Evolutionary conservation across 2,888 invertebrate genomes (phyloP), one percentile per base, ranked within the genome.

Genomic region (Enoplolaimus lenunculus): DNA sequence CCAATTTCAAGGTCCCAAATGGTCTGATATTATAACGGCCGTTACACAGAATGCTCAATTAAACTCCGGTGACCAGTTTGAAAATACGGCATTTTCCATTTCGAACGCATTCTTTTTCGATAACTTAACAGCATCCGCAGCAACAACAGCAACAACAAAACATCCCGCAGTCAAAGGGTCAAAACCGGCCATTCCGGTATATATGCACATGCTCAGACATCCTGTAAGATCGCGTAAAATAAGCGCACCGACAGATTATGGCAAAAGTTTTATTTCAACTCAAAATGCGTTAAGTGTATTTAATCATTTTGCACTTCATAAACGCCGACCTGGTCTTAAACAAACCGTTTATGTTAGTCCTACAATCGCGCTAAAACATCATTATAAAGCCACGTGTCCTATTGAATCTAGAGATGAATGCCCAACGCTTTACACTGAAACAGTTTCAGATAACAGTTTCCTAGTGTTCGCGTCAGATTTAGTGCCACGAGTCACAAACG

Each of bases 81-180:
- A 64, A 65, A 7, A 69, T 28, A 73, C 74, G 3, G 76, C 77
- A 2, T 72, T 80, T 31, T 76, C 77, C 82, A 90, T 91, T 1
- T 85, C 91, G 74, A 93, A 93, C 82, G 89, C 93, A 13, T 94
- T 93, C 84, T 93, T 91, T 82, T 86, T 94, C 78, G 92, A 93
- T 80, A 89, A 90, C 81, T 86, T 90, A 76, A 86, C 88, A 75
- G 68, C 64, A 28, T 72, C 70, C 45, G 70, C 89, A 90, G 35
- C 30, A 30, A 16, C 62, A 13, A 30, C 31, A 60, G 1, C 33
- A 59, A n/a, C n/a, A n/a, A n/a, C n/a, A n/a, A n/a, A n/a, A n/a
- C n/a, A n/a, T n/a, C n/a, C n/a, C n/a, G n/a, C n/a, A n/a, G n/a
- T n/a, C n/a, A n/a, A n/a, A n/a, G n/a, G n/a, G n/a, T n/a, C n/a